phyloP scores from a whole-genome alignment of 2,888 invertebrate species.

The Polydrusus pterygomalis region DNA sequence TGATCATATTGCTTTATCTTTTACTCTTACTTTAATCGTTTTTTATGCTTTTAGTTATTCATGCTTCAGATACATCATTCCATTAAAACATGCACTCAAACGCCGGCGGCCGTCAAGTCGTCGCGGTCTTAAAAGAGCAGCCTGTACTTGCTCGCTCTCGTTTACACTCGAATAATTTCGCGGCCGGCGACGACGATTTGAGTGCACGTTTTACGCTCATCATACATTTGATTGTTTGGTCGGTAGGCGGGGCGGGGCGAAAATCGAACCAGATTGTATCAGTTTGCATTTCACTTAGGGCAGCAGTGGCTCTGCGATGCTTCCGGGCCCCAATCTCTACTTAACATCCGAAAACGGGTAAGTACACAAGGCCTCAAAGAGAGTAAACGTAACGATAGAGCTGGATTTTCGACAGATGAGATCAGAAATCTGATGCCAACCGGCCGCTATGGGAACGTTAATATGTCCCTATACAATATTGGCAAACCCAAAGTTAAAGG shows the following conservation, averaged over 20 bases:
- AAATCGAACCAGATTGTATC: conserved; percentile 75
- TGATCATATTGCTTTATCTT: neutral
- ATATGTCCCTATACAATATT: too few species aligned
- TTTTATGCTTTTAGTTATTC: conserved; percentile 17
- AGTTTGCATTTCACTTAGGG: conserved; percentile 84
- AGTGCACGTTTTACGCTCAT: neutral
- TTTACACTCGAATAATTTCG: neutral
- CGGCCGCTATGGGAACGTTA: too few species aligned
- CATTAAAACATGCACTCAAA: conserved; percentile 10
- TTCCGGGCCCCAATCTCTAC: conserved; percentile 63
- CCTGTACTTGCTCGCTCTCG: neutral
- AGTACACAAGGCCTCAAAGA: conserved; percentile 63
- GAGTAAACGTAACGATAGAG: too few species aligned
- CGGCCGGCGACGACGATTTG: neutral
- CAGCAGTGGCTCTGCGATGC: conserved; percentile 85
- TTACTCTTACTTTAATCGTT: conserved; percentile 1
- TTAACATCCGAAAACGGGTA: conserved; percentile 78
- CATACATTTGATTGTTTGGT: conserved; percentile 27
- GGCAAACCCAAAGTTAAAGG: too few species aligned
- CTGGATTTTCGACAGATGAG: too few species aligned
- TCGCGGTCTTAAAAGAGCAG: neutral
- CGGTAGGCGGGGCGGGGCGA: conserved; percentile 41
- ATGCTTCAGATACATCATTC: conserved; percentile 9
- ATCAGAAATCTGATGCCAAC: too few species aligned
- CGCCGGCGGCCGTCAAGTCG: too few species aligned